Percentiles rank a stretch among this genome's conserved stretches.
Conservation (phyloP, 92 coral and sea anemone species). For the Zoanthus gigantus region DNA sequence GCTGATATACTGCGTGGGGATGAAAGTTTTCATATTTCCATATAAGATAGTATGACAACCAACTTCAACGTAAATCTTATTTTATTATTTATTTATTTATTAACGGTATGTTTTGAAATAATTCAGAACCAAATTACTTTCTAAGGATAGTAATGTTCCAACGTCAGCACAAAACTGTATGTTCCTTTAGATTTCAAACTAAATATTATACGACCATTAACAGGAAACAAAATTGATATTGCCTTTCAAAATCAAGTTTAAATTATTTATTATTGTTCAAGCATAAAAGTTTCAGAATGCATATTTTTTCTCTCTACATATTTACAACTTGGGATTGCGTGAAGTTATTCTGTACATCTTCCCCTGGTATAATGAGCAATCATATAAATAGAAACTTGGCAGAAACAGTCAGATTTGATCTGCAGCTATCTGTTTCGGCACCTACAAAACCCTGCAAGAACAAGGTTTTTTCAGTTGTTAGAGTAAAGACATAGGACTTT, state of each 20-base stretch:
- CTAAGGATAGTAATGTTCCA: not conserved
- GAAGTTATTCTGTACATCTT: constrained; percentile 37
- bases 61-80: too few species aligned
- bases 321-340: constrained; percentile 36
- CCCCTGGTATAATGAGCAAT: not conserved
- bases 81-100: too few species aligned
- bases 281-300: constrained; percentile 4
- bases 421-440: constrained; percentile 27
- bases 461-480: not conserved
- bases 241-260: constrained; percentile 26
- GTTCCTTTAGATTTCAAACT: too few species aligned
- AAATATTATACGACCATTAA: too few species aligned
- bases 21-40: too few species aligned
- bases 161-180: not conserved
- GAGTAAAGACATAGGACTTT: not conserved
- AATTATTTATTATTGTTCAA: constrained; percentile 10
- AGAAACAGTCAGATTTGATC: constrained; percentile 44
- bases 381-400: constrained; percentile 26
- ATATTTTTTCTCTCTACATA: constrained; percentile 34
- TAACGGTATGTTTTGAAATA: too few species aligned
- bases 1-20: too few species aligned
- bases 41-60: too few species aligned
- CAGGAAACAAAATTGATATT: not conserved
- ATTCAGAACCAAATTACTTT: not conserved
- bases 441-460: constrained; percentile 18